Conservation (phyloP, 2,888 invertebrate species). For the Hofmannophila pseudospretella region DNA sequence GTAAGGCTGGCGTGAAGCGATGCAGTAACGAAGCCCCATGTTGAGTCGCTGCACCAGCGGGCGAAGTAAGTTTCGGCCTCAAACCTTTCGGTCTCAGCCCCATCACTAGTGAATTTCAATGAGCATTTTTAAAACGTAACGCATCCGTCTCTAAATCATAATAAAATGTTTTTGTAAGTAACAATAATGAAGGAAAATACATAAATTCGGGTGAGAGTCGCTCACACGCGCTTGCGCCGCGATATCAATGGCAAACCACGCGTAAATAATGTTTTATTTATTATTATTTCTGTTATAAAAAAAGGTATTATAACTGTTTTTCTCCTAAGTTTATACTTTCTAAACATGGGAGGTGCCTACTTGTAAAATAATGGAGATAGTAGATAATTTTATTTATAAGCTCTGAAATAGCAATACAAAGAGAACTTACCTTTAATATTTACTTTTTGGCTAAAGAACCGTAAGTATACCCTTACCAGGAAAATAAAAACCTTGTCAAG, state of each 20-base stretch:
- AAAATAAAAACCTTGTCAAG: no score
- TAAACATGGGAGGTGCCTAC: no score
- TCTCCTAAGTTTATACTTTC: conserved; percentile 1
- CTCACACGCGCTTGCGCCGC: conserved; percentile 14
- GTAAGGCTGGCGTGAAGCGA: no score
- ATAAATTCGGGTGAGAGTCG: conserved; percentile 17
- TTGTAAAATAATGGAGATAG: no score
- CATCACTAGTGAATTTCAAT: neutral
- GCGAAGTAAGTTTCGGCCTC: neutral
- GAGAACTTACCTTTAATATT: no score
- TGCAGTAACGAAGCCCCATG: no score
- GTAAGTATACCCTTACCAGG: no score
- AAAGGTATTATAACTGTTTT: conserved; percentile 1
- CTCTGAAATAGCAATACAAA: no score
- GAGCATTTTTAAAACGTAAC: conserved; percentile 13
- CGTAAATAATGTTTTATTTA: conserved; percentile 10
- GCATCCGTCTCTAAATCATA: conserved; percentile 36
- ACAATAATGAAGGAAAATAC: conserved; percentile 24
- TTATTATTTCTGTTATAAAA: neutral
- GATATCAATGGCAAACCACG: conserved; percentile 17
- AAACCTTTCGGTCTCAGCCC: no score
- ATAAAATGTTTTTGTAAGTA: conserved; percentile 25
- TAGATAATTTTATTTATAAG: no score
- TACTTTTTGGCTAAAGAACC: no score
- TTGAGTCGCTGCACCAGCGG: no score